Evolutionary conservation across 2,888 invertebrate species (phyloP).

Genomic region (Fragum fragum): DNA sequence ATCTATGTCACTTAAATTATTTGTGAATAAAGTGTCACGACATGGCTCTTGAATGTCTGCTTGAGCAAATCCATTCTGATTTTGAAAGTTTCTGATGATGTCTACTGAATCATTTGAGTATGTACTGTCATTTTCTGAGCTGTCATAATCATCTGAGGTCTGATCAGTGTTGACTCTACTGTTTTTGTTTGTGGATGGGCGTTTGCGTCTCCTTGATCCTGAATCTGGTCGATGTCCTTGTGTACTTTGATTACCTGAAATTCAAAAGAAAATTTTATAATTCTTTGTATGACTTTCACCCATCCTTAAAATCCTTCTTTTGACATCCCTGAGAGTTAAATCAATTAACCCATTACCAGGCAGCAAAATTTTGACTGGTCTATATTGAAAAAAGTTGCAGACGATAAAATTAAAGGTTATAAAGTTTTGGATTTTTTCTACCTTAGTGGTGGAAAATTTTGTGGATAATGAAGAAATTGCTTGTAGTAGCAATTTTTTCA

Average conservation of each 20-base stretch:
- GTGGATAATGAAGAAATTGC: no score
- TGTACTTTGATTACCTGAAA: constrained; percentile 74
- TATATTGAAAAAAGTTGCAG: no score
- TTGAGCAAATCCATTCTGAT: constrained; percentile 2
- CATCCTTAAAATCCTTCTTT: no score
- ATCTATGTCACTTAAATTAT: constrained; percentile 10
- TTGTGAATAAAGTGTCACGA: background rate
- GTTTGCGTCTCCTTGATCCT: constrained; percentile 75
- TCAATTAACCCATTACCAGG: no score
- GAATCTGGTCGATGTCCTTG: constrained; percentile 77
- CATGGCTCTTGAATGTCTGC: background rate
- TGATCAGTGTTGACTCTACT: constrained; percentile 57
- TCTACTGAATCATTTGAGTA: constrained; percentile 78
- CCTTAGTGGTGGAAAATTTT: no score
- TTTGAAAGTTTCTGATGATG: background rate
- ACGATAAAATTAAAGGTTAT: no score
- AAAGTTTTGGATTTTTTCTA: no score
- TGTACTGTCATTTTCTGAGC: constrained; percentile 80
- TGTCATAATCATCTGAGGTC: constrained; percentile 80
- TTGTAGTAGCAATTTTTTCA: no score
- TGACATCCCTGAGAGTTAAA: no score
- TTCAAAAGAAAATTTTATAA: constrained; percentile 38
- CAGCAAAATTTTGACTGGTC: no score
- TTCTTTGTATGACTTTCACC: no score
- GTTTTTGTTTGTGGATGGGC: constrained; percentile 60